These are phyloP conservation scores for Procapra przewalskii DNA, from an alignment of 2,113 vertebrate species.

Conservation along the genomic window DNA sequence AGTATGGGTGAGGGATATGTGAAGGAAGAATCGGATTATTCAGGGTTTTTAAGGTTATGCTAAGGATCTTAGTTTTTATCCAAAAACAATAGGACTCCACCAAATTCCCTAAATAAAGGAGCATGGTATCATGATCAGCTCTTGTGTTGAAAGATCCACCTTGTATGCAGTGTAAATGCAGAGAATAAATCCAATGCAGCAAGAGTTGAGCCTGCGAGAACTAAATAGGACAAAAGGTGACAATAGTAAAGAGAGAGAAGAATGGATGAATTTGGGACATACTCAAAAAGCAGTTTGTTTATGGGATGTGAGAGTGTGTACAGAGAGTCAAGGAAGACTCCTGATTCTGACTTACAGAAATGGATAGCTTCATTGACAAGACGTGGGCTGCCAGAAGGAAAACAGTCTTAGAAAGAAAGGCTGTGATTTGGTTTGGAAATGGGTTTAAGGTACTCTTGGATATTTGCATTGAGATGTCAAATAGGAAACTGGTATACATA, in stretches of 20 bases:
- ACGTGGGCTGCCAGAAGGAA: not conserved
- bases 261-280: not conserved
- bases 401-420: not conserved
- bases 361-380: not conserved
- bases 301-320: not conserved
- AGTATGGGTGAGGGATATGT: not conserved
- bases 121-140: not conserved
- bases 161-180: not conserved
- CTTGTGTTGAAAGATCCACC: not conserved
- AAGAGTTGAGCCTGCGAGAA: not conserved
- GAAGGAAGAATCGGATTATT: not conserved
- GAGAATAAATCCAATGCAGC: not conserved
- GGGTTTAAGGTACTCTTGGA: not conserved
- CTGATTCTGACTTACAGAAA: not conserved
- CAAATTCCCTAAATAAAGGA: not conserved
- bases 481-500: not conserved
- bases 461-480: not conserved
- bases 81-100: not conserved
- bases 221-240: not conserved
- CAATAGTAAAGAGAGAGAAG: not conserved
- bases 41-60: not conserved
- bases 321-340: not conserved
- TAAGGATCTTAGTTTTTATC: not conserved
- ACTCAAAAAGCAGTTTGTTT: not conserved
- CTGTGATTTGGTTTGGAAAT: not conserved